Conservation (phyloP, 2,888 invertebrate species). For the Drosophila testacea region DNA sequence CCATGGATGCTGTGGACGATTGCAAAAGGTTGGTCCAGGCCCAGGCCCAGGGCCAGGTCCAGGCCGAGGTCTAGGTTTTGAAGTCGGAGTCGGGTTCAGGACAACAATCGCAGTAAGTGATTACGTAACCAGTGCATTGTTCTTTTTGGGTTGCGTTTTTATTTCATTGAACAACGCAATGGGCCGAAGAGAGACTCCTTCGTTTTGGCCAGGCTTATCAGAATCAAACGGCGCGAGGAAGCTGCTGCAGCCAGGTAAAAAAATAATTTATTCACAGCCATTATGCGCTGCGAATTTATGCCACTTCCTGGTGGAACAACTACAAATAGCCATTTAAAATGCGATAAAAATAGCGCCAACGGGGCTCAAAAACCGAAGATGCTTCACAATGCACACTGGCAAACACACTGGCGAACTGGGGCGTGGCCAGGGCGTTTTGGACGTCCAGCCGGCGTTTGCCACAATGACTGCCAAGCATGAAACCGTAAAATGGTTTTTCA, state of each 20-base stretch:
- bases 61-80: background rate
- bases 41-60: background rate
- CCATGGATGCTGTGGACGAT: constrained; percentile 7
- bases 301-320: constrained; percentile 81
- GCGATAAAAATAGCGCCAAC: constrained; percentile 82
- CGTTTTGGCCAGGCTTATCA: constrained; percentile 57
- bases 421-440: constrained; percentile 42
- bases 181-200: constrained; percentile 23
- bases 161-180: constrained; percentile 77
- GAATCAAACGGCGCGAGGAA: constrained; percentile 60
- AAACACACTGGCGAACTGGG: constrained; percentile 33
- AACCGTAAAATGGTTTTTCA: constrained; percentile 80
- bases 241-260: constrained; percentile 50
- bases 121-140: constrained; percentile 78
- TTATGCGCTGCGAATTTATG: constrained; percentile 79
- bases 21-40: constrained; percentile 12
- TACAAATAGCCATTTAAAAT: constrained; percentile 83
- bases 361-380: constrained; percentile 66
- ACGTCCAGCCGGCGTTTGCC: constrained; percentile 35
- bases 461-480: constrained; percentile 77
- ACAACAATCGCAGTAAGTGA: constrained; percentile 80
- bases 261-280: constrained; percentile 82
- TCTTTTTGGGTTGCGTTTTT: constrained; percentile 54
- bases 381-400: constrained; percentile 47
- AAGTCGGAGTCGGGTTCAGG: constrained; percentile 46